Evolutionary conservation across 2,888 invertebrate genomes (phyloP).

Genomic region (Ypsolopha scabrella): DNA sequence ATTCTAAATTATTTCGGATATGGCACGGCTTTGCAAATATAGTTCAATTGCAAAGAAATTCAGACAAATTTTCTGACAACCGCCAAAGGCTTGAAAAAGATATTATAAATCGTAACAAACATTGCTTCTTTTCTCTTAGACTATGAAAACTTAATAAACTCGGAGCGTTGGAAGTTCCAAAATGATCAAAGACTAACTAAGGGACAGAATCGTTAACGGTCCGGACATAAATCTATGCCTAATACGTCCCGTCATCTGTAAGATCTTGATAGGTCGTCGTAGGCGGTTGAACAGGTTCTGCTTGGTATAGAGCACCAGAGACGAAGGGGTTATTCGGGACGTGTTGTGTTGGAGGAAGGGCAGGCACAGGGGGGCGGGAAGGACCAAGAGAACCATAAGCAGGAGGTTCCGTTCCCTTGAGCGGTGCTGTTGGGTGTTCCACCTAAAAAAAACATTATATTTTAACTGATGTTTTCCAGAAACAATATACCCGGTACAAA

Average conservation of each 20-base stretch:
- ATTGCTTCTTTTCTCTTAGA: conserved; percentile 1
- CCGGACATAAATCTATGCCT: conserved; percentile 10
- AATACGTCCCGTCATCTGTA: conserved; percentile 49
- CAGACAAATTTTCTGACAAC: too few relatives aligned
- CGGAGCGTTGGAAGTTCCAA: not conserved
- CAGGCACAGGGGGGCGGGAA: conserved; percentile 44
- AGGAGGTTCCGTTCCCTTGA: conserved; percentile 41
- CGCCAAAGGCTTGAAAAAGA: too few relatives aligned
- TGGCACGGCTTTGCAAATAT: not conserved
- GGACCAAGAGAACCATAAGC: conserved; percentile 48
- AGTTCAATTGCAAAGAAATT: too few relatives aligned
- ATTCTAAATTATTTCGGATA: not conserved
- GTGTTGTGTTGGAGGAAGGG: conserved; percentile 71
- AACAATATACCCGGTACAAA: not conserved
- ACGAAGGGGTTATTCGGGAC: conserved; percentile 72
- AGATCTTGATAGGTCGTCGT: conserved; percentile 66
- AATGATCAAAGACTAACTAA: not conserved
- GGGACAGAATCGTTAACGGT: not conserved
- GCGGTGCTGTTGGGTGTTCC: conserved; percentile 45
- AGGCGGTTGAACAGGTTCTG: conserved; percentile 75
- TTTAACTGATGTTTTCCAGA: conserved; percentile 3
- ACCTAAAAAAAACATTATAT: conserved; percentile 24
- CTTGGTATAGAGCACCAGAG: conserved; percentile 71
- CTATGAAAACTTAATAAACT: conserved; percentile 5
- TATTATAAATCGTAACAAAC: not conserved